phyloP scores from a whole-genome alignment of 2,888 invertebrate species.

The Hyposoter dolosus region DNA sequence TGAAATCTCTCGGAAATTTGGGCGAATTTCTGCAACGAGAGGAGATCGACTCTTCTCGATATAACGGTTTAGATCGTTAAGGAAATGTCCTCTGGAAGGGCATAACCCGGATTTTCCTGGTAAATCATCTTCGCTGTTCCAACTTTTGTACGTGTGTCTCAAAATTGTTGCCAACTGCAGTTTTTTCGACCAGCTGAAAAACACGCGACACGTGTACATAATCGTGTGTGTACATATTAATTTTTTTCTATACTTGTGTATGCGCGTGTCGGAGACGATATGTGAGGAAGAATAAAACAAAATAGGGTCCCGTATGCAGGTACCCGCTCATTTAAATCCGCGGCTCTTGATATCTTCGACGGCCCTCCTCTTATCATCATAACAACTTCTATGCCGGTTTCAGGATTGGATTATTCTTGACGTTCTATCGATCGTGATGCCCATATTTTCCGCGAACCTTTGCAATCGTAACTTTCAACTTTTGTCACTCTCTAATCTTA shows the following conservation, averaged over 20 bases:
- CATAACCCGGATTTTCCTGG: slow-evolving; percentile 14
- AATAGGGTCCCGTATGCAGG: slow-evolving; percentile 67
- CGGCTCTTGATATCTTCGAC: slow-evolving; percentile 47
- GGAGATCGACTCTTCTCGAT: slow-evolving; percentile 12
- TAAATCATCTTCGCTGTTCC: not conserved
- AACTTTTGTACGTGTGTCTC: not conserved
- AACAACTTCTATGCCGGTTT: slow-evolving; percentile 55
- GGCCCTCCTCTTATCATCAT: slow-evolving; percentile 54
- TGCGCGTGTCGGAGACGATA: not conserved
- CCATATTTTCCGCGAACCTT: slow-evolving; percentile 16
- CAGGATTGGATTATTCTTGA: slow-evolving; percentile 51
- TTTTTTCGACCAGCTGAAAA: not conserved
- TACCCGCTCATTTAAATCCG: slow-evolving; percentile 61
- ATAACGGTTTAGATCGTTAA: slow-evolving; percentile 54
- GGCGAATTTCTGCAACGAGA: slow-evolving; percentile 42
- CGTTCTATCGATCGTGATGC: slow-evolving; percentile 56
- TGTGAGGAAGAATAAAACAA: slow-evolving; percentile 37
- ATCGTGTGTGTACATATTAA: not conserved
- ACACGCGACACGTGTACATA: not conserved
- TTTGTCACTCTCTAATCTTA: not conserved
- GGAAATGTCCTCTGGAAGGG: slow-evolving; percentile 29
- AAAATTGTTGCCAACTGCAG: not conserved
- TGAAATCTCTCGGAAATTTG: slow-evolving; percentile 33
- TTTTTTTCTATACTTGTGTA: not conserved
- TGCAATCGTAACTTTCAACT: slow-evolving; percentile 3